These are phyloP conservation scores for Apocheima hispidaria DNA, from an alignment of 2,888 invertebrate genomes.

Conservation along the genomic window DNA sequence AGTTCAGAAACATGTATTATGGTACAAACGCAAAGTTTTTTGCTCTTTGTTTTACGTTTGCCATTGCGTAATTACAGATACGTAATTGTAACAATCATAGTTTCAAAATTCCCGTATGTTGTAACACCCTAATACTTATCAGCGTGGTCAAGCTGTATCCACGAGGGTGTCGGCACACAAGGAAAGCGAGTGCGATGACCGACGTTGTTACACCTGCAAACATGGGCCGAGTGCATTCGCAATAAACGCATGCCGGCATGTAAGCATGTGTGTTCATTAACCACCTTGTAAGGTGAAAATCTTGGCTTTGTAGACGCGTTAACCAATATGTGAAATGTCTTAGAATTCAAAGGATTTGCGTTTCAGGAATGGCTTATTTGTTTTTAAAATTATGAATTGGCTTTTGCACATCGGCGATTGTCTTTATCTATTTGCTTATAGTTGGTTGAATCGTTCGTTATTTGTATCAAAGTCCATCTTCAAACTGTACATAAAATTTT, in stretches of 20 bases:
- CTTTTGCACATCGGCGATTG: background rate
- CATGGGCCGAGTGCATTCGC: slow-evolving; percentile 65
- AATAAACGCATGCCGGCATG: slow-evolving; percentile 61
- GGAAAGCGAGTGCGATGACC: slow-evolving; percentile 71
- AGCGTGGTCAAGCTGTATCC: slow-evolving; percentile 43
- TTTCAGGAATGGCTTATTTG: slow-evolving; percentile 16
- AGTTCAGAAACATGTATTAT: no score
- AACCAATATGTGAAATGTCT: slow-evolving; percentile 32
- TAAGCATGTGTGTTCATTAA: slow-evolving; percentile 66
- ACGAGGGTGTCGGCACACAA: slow-evolving; percentile 38
- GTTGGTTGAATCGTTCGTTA: no score
- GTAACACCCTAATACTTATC: slow-evolving; percentile 28
- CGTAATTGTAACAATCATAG: no score
- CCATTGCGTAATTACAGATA: no score
- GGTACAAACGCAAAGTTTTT: no score
- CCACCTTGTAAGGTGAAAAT: slow-evolving; percentile 58
- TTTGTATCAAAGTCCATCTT: no score
- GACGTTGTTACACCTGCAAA: slow-evolving; percentile 81
- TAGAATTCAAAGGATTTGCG: slow-evolving; percentile 18
- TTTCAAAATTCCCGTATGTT: no score
- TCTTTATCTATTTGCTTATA: no score
- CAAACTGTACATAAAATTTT: no score
- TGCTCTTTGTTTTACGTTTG: no score
- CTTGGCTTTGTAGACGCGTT: slow-evolving; percentile 47
- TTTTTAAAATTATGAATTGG: background rate